Evolutionary conservation across 2,797 vertebrate genomes (phyloP), one percentile per base, ranked within the genome.

Genomic region (Pogonophryne albipinna): DNA sequence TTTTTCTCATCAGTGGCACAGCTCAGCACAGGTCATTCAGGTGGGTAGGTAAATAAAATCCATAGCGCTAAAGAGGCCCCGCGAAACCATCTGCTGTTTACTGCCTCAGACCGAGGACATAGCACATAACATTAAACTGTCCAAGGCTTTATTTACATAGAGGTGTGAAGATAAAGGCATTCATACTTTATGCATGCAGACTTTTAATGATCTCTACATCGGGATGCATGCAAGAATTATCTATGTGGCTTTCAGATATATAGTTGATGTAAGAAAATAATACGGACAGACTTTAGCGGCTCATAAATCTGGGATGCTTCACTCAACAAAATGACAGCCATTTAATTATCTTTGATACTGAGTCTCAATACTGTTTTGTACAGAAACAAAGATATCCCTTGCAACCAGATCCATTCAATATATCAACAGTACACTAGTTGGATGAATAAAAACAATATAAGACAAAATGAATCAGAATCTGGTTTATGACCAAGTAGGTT

Each of bases 81-180:
- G 87, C 85, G 66, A 90, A 38, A 87, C 96, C 96, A 96, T 96
- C 96, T 96, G 94, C 94, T 96, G 93, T 92, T 96, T 95, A 94
- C 95, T 88, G 93, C 89, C 90, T 94, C 92, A 93, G 90, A 89
- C 85, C 78, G 44, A 90, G 65, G 85, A 78, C 81, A 79, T 52
- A 84, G 68, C 80, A 71, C 82, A 77, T 75, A 71, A 82, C 86
- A 79, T 87, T 84, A 38, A 64, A 64, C 82, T 85, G 86, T 84
- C 79, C 71, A 78, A 72, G 67, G 64, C 80, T 85, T 85, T 85
- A 89, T 91, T 91, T 87, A 85, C 79, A 85, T 78, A 66, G 27
- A 74, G 66, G 78, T 67, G 62, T 56, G 34, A 78, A 67, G 63
- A 73, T 4, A 55, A 56, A 61, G 61, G 60, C 55, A 6, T 11